Base-by-base conservation (phyloP, 2,797 vertebrate genomes). In the Pangasius sanitwongsei region DNA sequence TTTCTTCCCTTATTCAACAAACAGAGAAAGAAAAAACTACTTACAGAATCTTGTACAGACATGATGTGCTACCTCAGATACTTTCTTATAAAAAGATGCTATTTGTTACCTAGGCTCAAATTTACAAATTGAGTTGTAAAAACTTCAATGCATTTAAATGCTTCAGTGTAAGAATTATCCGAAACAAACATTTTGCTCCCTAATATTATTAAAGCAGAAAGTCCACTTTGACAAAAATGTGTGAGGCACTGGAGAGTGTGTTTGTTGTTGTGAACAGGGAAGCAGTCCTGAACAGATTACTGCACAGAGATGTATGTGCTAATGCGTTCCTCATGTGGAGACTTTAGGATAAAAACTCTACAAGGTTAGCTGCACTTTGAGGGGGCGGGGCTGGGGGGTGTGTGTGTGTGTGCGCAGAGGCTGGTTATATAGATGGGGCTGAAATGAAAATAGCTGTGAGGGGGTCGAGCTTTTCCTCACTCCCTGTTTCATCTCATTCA, bases 271-370 rank as follows among this genome's bases (percentile, higher is more conserved):
- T 87, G 84, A 57, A 89, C 82, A 74, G 75, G 85, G 86, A 87
- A 25, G 82, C 37, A 69, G 89, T 85, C 87, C 63, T 61, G 87
- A 87, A 74, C 74, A 83, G 85, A 90, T 92, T 86, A 83, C 85
- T 84, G 34, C 86, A 80, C 81, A 86, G 81, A 87, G 83, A 90
- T 87, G 75, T 69, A 89, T 80, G 87, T 86, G 87, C 65, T 94
- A 92, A 94, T 93, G 86, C 53, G 61, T 92, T 93, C 93, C 92
- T 91, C 63, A 91, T 94, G 94, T 92, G 90, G 87, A 91, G 87
- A 86, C 85, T 91, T 92, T 86, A 86, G 89, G 90, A 90, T 86
- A 89, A 92, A 84, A 91, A 90, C 81, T 48, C 87, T 92, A 91
- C 86, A 89, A 88, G 90, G 89, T 84, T 87, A 87, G 80, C 34